These are phyloP conservation scores for Drosophila niveifrons DNA, from an alignment of 2,888 invertebrate species.

Conservation along the genomic window DNA sequence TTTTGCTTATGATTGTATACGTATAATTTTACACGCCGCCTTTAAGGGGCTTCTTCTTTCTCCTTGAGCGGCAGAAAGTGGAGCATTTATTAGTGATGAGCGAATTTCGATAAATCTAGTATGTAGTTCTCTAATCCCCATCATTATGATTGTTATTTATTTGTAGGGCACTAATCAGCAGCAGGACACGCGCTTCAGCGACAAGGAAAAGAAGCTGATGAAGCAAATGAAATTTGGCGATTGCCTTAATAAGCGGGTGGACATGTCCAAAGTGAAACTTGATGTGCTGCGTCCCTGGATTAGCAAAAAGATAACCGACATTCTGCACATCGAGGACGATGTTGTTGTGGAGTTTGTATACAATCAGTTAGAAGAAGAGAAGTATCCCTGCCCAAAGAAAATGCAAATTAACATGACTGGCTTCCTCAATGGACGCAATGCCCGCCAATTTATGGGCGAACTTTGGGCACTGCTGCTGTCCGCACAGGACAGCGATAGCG, in stretches of 20 bases:
- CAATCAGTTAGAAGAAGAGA: constrained; percentile 97
- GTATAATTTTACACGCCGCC: constrained; percentile 1
- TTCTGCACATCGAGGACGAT: constrained; percentile 99
- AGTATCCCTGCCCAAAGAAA: constrained; percentile 98
- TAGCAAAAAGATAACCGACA: constrained; percentile 97
- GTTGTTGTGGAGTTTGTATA: constrained; percentile 99
- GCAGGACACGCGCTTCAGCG: constrained; percentile 99
- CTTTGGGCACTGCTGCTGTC: constrained; percentile 97
- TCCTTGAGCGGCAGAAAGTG: constrained; percentile 5
- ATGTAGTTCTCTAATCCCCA: neutral
- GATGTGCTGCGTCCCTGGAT: constrained; percentile 99
- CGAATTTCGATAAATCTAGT: neutral
- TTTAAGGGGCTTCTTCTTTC: neutral
- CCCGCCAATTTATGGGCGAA: constrained; percentile 98
- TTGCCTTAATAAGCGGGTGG: constrained; percentile 96
- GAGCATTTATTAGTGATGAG: constrained; percentile 2
- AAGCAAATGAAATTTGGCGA: constrained; percentile 99
- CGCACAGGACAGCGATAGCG: constrained; percentile 97
- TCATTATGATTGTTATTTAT: neutral
- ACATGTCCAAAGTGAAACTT: constrained; percentile 99
- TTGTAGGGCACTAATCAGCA: constrained; percentile 98
- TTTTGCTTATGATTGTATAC: neutral
- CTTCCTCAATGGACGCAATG: constrained; percentile 98
- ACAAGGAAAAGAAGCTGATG: constrained; percentile 99
- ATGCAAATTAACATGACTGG: constrained; percentile 99